Evolutionary conservation across 2,888 invertebrate species (phyloP).

Genomic region (Cordilura impudica): DNA sequence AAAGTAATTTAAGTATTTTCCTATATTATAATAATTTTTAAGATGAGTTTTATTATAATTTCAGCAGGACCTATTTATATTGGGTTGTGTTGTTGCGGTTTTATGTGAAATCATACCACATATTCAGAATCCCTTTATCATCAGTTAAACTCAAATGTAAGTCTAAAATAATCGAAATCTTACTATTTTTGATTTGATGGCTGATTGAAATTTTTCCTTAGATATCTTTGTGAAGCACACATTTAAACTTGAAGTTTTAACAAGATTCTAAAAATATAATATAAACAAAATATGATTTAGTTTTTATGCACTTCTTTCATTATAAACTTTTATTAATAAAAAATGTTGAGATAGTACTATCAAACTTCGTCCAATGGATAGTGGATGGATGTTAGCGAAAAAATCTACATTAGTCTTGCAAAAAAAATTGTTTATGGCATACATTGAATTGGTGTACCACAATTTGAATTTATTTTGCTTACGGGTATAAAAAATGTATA

Average conservation of each 20-base stretch:
- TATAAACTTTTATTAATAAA: not conserved
- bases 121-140: conserved; percentile 65
- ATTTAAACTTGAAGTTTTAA: too few species aligned
- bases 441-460: conserved; percentile 9
- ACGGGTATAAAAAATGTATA: too few species aligned
- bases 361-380: conserved; percentile 44
- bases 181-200: not conserved
- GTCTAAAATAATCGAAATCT: too few species aligned
- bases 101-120: conserved; percentile 71
- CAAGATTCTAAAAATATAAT: too few species aligned
- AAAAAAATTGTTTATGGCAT: conserved; percentile 7
- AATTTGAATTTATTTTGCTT: conserved; percentile 1
- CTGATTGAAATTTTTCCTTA: too few species aligned
- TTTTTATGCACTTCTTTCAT: too few species aligned
- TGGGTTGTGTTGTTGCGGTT: conserved; percentile 72
- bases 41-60: not conserved
- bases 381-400: conserved; percentile 52
- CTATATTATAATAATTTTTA: not conserved
- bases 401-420: conserved; percentile 44
- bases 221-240: too few species aligned
- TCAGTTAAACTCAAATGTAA: conserved; percentile 13
- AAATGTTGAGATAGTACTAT: conserved; percentile 48
- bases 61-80: conserved; percentile 63
- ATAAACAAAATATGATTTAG: too few species aligned
- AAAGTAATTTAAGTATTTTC: not conserved